phyloP scores from a whole-genome alignment of 2,888 invertebrate genomes.

The Orthosia gothica region DNA sequence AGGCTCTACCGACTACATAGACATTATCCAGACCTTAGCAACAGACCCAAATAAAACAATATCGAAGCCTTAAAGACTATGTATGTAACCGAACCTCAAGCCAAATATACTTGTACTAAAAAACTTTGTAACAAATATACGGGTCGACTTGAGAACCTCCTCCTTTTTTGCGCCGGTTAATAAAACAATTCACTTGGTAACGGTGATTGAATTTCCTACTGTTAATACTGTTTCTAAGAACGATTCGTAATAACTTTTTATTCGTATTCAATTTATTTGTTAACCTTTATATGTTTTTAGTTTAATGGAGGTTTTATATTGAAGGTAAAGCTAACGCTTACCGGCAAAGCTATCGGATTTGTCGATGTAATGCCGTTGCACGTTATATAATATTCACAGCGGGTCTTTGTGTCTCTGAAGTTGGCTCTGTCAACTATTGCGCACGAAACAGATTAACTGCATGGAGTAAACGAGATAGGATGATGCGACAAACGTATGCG shows the following conservation, averaged over 20 bases:
- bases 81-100: slow-evolving; percentile 21
- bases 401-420: no score
- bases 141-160: no score
- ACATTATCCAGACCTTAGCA: background rate
- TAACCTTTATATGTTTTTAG: slow-evolving; percentile 19
- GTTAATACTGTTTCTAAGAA: slow-evolving; percentile 49
- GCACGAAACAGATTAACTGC: no score
- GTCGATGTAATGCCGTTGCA: background rate
- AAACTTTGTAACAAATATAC: no score
- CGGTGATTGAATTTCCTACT: slow-evolving; percentile 51
- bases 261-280: slow-evolving; percentile 37
- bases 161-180: background rate
- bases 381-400: no score
- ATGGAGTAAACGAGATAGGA: no score
- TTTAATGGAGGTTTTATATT: slow-evolving; percentile 24
- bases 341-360: slow-evolving; percentile 11
- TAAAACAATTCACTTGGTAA: slow-evolving; percentile 35
- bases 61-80: background rate
- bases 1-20: no score
- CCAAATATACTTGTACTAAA: background rate
- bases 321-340: background rate
- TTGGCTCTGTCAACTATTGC: no score
- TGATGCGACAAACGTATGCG: no score
- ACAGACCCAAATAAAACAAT: background rate
- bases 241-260: slow-evolving; percentile 34